A percentile compares a stretch with the other conserved stretches of the same genome.
phyloP scores from a whole-genome alignment of 2,888 invertebrate species.

The Athripsodes cinereus region DNA sequence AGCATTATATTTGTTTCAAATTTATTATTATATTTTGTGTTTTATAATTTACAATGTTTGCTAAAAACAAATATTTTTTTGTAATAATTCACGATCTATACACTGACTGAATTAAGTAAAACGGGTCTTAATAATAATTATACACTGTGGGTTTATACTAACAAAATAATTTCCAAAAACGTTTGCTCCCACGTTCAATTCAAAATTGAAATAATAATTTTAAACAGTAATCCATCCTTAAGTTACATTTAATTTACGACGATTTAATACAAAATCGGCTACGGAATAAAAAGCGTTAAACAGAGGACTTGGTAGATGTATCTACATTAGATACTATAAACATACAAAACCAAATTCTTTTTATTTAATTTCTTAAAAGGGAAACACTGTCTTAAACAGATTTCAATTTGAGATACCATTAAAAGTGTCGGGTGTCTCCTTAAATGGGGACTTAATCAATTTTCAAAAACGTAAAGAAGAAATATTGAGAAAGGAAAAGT shows the following conservation, averaged over 20 bases:
- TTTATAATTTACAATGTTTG: too few relatives aligned
- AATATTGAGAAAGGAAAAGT: neutral
- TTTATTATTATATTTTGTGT: too few relatives aligned
- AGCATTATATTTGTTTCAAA: too few relatives aligned
- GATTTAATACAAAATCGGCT: neutral
- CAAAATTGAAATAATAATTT: neutral
- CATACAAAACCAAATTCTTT: neutral
- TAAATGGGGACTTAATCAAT: slow-evolving; percentile 1
- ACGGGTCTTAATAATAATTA: neutral
- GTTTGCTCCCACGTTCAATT: neutral
- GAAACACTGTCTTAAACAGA: slow-evolving; percentile 3
- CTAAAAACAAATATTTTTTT: too few relatives aligned
- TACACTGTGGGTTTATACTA: neutral
- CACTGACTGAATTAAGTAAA: too few relatives aligned
- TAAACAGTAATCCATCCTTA: neutral
- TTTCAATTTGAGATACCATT: slow-evolving; percentile 6
- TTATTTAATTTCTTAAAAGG: slow-evolving; percentile 1
- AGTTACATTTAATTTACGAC: neutral
- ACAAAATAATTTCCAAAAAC: neutral
- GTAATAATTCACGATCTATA: too few relatives aligned
- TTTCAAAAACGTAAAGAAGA: neutral
- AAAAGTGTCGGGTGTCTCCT: slow-evolving; percentile 1
- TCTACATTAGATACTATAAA: neutral
- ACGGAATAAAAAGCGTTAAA: neutral
- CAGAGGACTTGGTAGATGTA: too few relatives aligned